phyloP scores from a whole-genome alignment of 2,113 vertebrate species.

The Dipodomys merriami region DNA sequence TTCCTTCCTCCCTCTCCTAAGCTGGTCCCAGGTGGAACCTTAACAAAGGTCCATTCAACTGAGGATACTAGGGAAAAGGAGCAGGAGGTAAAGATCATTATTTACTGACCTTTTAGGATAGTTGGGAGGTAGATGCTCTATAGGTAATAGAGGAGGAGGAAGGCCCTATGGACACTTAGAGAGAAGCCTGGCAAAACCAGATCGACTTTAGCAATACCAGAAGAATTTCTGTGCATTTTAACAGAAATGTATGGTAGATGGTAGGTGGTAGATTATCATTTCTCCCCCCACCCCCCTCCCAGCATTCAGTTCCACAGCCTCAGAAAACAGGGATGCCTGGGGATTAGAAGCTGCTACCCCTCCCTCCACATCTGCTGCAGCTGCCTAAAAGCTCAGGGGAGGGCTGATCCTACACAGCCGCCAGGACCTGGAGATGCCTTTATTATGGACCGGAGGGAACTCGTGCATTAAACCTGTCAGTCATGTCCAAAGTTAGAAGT shows the following conservation, averaged over 20 bases:
- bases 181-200: not conserved
- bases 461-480: not conserved
- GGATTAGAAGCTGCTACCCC: slow-evolving; percentile 14
- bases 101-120: not conserved
- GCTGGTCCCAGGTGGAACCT: not conserved
- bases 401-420: not conserved
- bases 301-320: slow-evolving; percentile 27
- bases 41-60: not conserved
- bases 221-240: not conserved
- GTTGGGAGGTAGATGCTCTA: not conserved
- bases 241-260: not conserved
- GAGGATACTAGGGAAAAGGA: not conserved
- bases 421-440: not conserved
- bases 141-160: not conserved
- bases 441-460: not conserved
- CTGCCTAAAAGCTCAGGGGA: not conserved
- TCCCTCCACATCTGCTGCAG: slow-evolving; percentile 58
- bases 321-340: not conserved
- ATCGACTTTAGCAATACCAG: slow-evolving; percentile 28
- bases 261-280: not conserved
- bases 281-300: not conserved
- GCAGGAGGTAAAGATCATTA: not conserved
- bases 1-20: slow-evolving; percentile 54
- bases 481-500: not conserved
- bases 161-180: not conserved